Evolutionary conservation across 2,888 invertebrate genomes (phyloP).

Genomic region (Chymomyza procnemis): DNA sequence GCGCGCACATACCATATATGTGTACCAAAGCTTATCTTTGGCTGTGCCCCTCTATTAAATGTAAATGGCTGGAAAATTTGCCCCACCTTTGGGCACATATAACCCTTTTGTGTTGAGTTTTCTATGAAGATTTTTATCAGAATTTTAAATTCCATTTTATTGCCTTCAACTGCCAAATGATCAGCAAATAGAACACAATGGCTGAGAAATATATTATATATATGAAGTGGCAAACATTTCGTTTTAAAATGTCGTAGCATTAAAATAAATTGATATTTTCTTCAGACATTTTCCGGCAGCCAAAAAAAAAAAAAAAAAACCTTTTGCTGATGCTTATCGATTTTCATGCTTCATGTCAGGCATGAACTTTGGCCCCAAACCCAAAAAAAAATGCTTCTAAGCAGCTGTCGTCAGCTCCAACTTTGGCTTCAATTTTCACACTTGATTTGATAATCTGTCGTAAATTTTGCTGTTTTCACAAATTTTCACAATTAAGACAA

Average conservation of each 20-base stretch:
- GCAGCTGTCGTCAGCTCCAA: conserved; percentile 14
- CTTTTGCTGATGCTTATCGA: conserved; percentile 27
- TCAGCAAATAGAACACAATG: conserved; percentile 23
- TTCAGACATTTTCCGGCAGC: conserved; percentile 9
- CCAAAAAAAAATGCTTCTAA: background rate
- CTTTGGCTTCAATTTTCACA: conserved; percentile 32
- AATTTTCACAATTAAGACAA: conserved; percentile 64
- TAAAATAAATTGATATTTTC: conserved; percentile 66
- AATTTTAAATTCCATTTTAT: conserved; percentile 68
- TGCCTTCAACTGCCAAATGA: conserved; percentile 47
- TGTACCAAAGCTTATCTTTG: conserved; percentile 49
- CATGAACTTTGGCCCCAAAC: background rate
- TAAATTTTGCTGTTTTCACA: conserved; percentile 56
- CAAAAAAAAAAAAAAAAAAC: no score
- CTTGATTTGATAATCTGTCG: conserved; percentile 66
- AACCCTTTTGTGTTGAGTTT: conserved; percentile 62
- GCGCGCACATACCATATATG: conserved; percentile 16
- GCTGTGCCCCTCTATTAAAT: conserved; percentile 61
- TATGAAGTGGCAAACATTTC: conserved; percentile 6
- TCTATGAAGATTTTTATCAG: conserved; percentile 63
- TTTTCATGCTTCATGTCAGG: conserved; percentile 15
- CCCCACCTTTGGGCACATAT: conserved; percentile 32
- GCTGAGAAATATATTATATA: background rate
- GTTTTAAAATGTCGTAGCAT: conserved; percentile 31
- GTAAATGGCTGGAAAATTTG: conserved; percentile 64